Conservation (phyloP, 2,888 invertebrate genomes). For the Hyposoter dolosus region DNA sequence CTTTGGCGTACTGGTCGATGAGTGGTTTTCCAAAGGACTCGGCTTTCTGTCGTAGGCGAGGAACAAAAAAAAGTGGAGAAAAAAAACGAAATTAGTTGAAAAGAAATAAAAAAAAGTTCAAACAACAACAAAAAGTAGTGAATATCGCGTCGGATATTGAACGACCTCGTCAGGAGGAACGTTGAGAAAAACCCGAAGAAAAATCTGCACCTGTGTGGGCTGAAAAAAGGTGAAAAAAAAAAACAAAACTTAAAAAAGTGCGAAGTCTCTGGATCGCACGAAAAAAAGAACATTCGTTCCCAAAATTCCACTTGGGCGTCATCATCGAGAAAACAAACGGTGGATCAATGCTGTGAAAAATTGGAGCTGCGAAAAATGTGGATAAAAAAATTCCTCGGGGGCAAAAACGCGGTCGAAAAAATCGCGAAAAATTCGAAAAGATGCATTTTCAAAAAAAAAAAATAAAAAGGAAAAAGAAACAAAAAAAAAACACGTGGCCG, state of each 20-base stretch:
- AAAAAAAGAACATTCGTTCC: slow-evolving; percentile 34
- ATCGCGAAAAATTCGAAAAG: slow-evolving; percentile 51
- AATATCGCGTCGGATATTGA: slow-evolving; percentile 10
- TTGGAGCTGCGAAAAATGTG: slow-evolving; percentile 35
- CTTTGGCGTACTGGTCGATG: slow-evolving; percentile 96
- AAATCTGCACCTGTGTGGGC: slow-evolving; percentile 66
- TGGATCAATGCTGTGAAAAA: slow-evolving; percentile 53
- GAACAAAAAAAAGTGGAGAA: slow-evolving; percentile 71
- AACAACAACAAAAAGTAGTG: slow-evolving; percentile 11
- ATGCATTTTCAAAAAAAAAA: slow-evolving; percentile 35
- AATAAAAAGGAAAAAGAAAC: slow-evolving; percentile 30
- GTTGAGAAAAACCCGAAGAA: slow-evolving; percentile 51
- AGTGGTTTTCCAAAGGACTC: slow-evolving; percentile 97
- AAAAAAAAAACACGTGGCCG: slow-evolving; percentile 65
- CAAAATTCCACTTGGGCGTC: slow-evolving; percentile 22
- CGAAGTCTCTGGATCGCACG: slow-evolving; percentile 36
- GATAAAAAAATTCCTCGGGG: slow-evolving; percentile 38
- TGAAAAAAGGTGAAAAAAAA: slow-evolving; percentile 50
- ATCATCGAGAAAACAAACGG: slow-evolving; percentile 50
- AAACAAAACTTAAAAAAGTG: slow-evolving; percentile 48
- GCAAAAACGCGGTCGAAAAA: slow-evolving; percentile 52
- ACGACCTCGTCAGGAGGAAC: slow-evolving; percentile 64
- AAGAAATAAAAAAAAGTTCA: not conserved
- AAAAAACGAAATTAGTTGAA: slow-evolving; percentile 10
- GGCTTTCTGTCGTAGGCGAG: slow-evolving; percentile 90